Evolutionary conservation across 2,113 vertebrate species (phyloP), one percentile per base, ranked within the genome.

Genomic region (Tetrao urogallus): DNA sequence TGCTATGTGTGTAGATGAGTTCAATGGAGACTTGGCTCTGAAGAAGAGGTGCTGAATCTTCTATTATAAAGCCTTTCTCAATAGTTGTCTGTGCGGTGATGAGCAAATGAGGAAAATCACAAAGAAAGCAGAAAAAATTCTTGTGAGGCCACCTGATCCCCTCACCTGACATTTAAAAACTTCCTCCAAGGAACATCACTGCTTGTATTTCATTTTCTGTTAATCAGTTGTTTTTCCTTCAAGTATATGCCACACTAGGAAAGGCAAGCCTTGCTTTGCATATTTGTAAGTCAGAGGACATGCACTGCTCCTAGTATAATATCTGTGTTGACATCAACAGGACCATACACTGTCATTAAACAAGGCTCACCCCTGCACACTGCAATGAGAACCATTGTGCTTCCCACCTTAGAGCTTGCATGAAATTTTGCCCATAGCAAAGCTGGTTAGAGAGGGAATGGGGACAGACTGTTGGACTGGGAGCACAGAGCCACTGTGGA

Each of bases 211-310:
- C 8, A 50, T 70, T n/a, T 58, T 69, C 54, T 45, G 36, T 66
- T 70, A 42, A 34, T 66, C 28, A 25, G 15, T 58, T 60, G 30
- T 14, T 83, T 83, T 86, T 69, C 8, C 40, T 89, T 63, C 54
- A 73, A 54, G 8, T 65, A n/a, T 27, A 13, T 10, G 2, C 16
- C 28, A 75, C 36, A 27, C 24, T 76, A 80, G 30, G 36, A 87
- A 92, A 56, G 18, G 15, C 18, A 92, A 89, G 22, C 21, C 40
- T 79, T 82, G 38, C 8, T 92, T 57, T 87, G 57, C 22, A 61
- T 21, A 13, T 57, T 61, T 70, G 6, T 56, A 73, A 16, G 36
- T 22, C 14, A 8, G 48, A 92, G 11, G 61, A 54, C 0, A 0
- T 16, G 15, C 11, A 16, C 7, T 16, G 66, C 21, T 89, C 13